Evolutionary conservation across 2,888 invertebrate species (phyloP).

Genomic region (Erebia ligea): DNA sequence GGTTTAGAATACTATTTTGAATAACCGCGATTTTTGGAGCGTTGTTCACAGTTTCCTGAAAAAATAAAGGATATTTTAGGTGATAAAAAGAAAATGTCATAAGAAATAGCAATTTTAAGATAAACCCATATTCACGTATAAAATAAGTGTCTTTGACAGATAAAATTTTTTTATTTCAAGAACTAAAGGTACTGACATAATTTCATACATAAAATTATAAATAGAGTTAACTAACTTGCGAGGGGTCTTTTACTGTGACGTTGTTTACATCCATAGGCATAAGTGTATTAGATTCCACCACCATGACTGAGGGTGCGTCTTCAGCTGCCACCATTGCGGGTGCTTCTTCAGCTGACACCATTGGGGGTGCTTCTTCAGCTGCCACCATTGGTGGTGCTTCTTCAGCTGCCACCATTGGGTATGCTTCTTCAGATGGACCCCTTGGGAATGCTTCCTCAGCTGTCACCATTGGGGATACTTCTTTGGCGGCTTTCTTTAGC

Average conservation of each 20-base stretch:
- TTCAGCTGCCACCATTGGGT: not conserved
- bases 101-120: too few species aligned
- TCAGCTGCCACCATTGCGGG: slow-evolving; percentile 3
- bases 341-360: slow-evolving; percentile 3
- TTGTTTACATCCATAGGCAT: slow-evolving; percentile 4
- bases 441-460: slow-evolving; percentile 2
- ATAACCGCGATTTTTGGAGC: too few species aligned
- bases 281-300: not conserved
- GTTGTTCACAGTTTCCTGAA: too few species aligned
- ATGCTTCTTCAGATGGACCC: slow-evolving; percentile 5
- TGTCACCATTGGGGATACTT: slow-evolving; percentile 6
- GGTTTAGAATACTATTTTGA: too few species aligned
- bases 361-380: slow-evolving; percentile 5
- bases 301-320: slow-evolving; percentile 6
- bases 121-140: slow-evolving; percentile 6
- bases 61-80: too few species aligned
- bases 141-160: slow-evolving; percentile 6
- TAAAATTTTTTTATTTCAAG: slow-evolving; percentile 1
- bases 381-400: not conserved
- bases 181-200: slow-evolving; percentile 6
- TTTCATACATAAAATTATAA: slow-evolving; percentile 7
- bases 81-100: too few species aligned
- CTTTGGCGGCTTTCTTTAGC: slow-evolving; percentile 5
- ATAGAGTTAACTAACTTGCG: slow-evolving; percentile 6
- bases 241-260: slow-evolving; percentile 4